phyloP scores from a whole-genome alignment of 2,797 vertebrate genomes.

The Peromyscus nudipes region DNA sequence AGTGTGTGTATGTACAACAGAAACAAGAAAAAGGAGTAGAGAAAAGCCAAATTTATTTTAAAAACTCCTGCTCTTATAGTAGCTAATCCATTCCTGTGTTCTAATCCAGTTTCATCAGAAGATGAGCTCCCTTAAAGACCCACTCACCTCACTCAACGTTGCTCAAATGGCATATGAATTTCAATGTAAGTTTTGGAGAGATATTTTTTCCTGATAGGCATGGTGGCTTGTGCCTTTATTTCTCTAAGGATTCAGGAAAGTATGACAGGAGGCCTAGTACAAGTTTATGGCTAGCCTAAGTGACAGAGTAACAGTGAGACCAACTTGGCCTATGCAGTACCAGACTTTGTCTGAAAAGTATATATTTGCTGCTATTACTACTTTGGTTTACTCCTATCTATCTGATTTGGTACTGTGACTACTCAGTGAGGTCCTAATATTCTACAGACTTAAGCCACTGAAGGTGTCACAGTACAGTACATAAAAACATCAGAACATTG shows the following conservation, averaged over 20 bases:
- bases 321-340: neutral
- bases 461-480: neutral
- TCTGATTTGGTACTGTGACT: neutral
- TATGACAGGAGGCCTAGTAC: neutral
- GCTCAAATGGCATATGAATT: neutral
- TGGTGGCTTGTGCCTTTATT: neutral
- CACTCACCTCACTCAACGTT: neutral
- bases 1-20: neutral
- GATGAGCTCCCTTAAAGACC: neutral
- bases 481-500: neutral
- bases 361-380: neutral
- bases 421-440: neutral
- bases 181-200: neutral
- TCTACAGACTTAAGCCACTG: neutral
- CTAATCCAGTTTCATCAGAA: neutral
- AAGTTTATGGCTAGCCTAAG: neutral
- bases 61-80: neutral
- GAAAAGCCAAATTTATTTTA: neutral
- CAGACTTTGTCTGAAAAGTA: neutral
- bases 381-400: neutral
- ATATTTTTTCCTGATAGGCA: neutral
- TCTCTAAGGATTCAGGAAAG: neutral
- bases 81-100: neutral
- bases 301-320: neutral
- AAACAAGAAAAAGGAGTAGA: neutral